Percentiles rank a stretch among this genome's conserved stretches.
phyloP scores from a whole-genome alignment of 2,797 vertebrate genomes.

The Aphelocoma californica region DNA sequence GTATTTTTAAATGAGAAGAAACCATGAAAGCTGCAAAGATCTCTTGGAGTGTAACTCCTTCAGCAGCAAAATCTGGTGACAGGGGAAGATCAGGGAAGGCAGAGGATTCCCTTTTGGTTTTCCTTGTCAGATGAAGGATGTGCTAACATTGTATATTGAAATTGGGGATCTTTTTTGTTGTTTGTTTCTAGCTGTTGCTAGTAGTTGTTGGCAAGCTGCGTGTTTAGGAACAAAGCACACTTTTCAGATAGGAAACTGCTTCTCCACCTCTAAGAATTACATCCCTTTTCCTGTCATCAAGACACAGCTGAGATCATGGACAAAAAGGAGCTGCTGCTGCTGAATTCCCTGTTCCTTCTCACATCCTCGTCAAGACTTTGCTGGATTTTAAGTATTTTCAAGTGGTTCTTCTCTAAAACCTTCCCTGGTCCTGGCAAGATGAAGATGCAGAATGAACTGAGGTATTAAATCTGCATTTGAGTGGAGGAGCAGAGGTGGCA shows the following conservation, averaged over 20 bases:
- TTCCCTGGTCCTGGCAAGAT: background rate
- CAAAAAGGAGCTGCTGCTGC: background rate
- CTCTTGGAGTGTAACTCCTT: background rate
- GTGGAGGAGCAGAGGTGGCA: conserved; percentile 4
- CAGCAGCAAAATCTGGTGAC: background rate
- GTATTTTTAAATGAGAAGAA: background rate
- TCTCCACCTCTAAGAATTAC: background rate
- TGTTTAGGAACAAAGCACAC: background rate
- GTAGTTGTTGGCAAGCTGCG: background rate
- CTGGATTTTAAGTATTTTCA: conserved; percentile 36
- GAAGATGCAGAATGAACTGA: background rate
- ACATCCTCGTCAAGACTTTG: background rate
- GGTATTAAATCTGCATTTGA: background rate
- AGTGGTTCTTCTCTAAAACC: conserved; percentile 12
- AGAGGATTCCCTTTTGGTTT: background rate
- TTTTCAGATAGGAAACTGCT: background rate
- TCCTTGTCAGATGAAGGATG: background rate
- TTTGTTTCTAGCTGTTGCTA: background rate
- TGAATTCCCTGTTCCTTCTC: background rate
- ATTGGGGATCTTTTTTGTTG: background rate
- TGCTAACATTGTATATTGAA: background rate
- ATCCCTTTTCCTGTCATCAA: background rate
- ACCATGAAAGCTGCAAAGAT: background rate
- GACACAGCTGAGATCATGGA: background rate
- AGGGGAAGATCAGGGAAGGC: background rate